Evolutionary conservation across 2,888 invertebrate genomes (phyloP).

Genomic region (Caenorhabditis sp.): DNA sequence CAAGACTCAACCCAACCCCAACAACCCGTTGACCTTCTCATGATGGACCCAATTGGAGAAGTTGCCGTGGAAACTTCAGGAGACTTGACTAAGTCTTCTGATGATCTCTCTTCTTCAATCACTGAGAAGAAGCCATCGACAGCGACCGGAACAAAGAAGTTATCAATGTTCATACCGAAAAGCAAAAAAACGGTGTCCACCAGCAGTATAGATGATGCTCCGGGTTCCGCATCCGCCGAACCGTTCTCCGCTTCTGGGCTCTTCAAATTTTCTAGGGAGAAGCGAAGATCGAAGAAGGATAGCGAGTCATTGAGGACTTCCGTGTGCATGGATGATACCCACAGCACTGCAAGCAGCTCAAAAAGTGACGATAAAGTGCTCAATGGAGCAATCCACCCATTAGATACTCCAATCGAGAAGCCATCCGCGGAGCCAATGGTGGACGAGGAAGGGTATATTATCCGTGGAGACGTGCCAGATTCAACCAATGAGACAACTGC

Average conservation of each 20-base stretch:
- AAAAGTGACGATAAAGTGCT: slow-evolving; percentile 71
- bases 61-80: slow-evolving; percentile 5
- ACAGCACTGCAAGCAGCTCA: slow-evolving; percentile 73
- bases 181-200: slow-evolving; percentile 59
- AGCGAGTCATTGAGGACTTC: too few relatives aligned
- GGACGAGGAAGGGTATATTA: slow-evolving; percentile 70
- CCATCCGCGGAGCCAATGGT: slow-evolving; percentile 35
- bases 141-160: slow-evolving; percentile 38
- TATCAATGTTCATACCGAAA: slow-evolving; percentile 64
- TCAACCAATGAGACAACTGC: slow-evolving; percentile 57
- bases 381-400: slow-evolving; percentile 40
- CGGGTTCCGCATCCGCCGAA: slow-evolving; percentile 17
- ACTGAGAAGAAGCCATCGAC: slow-evolving; percentile 24
- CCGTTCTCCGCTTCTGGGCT: slow-evolving; percentile 46
- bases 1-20: slow-evolving; percentile 39
- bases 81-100: slow-evolving; percentile 26
- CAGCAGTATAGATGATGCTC: slow-evolving; percentile 49
- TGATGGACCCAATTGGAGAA: slow-evolving; percentile 58
- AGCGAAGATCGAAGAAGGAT: slow-evolving; percentile 52
- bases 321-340: slow-evolving; percentile 71
- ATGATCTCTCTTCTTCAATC: slow-evolving; percentile 10
- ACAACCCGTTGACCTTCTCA: slow-evolving; percentile 40
- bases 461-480: slow-evolving; percentile 36
- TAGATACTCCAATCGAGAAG: slow-evolving; percentile 57
- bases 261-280: slow-evolving; percentile 54